These are phyloP conservation scores for Nephila pilipes DNA, from an alignment of 1,140 invertebrate genomes.

Conservation along the genomic window DNA sequence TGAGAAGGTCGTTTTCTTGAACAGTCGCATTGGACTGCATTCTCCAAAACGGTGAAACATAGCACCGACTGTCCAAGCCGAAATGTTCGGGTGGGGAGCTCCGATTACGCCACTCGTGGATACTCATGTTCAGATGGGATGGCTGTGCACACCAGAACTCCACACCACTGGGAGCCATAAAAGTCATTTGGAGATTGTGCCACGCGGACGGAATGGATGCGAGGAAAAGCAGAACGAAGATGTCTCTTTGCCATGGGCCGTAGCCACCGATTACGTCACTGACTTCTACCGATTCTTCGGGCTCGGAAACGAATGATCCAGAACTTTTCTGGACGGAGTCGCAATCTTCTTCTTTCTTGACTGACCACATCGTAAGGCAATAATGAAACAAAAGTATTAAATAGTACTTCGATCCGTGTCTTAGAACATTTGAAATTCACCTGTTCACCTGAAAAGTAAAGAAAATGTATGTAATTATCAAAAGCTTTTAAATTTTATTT, in stretches of 20 bases:
- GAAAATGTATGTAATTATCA: not conserved
- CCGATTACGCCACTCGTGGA: constrained; percentile 47
- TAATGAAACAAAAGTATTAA: not conserved
- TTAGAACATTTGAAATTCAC: not conserved
- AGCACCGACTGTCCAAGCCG: constrained; percentile 31
- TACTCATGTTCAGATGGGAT: not conserved
- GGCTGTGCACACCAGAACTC: constrained; percentile 71
- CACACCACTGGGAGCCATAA: constrained; percentile 69
- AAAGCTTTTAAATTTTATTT: no score
- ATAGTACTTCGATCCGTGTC: not conserved
- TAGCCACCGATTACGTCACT: constrained; percentile 65
- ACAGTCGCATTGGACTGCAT: constrained; percentile 36
- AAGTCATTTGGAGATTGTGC: constrained; percentile 73
- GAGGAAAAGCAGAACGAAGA: constrained; percentile 59
- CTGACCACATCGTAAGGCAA: constrained; percentile 2
- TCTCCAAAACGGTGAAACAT: constrained; percentile 42
- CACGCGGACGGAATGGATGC: constrained; percentile 69
- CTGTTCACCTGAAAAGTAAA: not conserved
- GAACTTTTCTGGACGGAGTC: constrained; percentile 46
- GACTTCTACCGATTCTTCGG: constrained; percentile 53
- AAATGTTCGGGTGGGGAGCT: constrained; percentile 37
- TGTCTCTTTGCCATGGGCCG: constrained; percentile 69
- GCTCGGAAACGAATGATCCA: constrained; percentile 7
- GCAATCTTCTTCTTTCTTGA: constrained; percentile 19
- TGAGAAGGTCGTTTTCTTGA: constrained; percentile 17